phyloP scores from a whole-genome alignment of 2,888 invertebrate species.

The Watsonalla cultraria region DNA sequence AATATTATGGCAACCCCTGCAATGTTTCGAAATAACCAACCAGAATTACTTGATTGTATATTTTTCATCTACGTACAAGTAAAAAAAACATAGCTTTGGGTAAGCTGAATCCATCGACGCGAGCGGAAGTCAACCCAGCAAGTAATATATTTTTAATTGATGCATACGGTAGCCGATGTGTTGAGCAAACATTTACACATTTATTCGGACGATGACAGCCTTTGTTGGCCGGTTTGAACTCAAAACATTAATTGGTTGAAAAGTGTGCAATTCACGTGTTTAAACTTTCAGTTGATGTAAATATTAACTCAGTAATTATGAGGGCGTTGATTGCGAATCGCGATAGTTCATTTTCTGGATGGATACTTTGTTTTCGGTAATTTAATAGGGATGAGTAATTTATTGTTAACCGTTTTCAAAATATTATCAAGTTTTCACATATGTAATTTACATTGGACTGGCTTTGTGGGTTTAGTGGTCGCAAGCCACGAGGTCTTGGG shows the following conservation, averaged over 20 bases:
- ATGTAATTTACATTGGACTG: no score
- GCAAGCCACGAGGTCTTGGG: no score
- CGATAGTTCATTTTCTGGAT: conserved; percentile 30
- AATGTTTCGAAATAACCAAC: no score
- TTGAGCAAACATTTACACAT: conserved; percentile 69
- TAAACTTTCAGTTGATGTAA: conserved; percentile 57
- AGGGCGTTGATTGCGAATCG: conserved; percentile 51
- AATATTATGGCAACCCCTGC: no score
- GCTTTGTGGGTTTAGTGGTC: no score
- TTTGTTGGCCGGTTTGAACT: conserved; percentile 66
- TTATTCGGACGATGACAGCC: conserved; percentile 59
- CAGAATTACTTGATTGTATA: no score
- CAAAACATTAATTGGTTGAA: conserved; percentile 68
- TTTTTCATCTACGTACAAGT: background rate
- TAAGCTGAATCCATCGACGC: conserved; percentile 26
- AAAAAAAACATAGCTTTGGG: conserved; percentile 7
- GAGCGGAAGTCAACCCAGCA: conserved; percentile 54
- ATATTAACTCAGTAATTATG: conserved; percentile 65
- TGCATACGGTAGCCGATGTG: conserved; percentile 63
- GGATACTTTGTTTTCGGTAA: conserved; percentile 22
- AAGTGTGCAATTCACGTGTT: conserved; percentile 68
- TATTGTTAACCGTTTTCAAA: background rate
- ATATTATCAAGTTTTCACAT: background rate
- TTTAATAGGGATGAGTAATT: conserved; percentile 7
- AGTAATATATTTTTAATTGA: conserved; percentile 75